Conservation (phyloP, 2,113 vertebrate genomes). For the Salvator merianae region DNA sequence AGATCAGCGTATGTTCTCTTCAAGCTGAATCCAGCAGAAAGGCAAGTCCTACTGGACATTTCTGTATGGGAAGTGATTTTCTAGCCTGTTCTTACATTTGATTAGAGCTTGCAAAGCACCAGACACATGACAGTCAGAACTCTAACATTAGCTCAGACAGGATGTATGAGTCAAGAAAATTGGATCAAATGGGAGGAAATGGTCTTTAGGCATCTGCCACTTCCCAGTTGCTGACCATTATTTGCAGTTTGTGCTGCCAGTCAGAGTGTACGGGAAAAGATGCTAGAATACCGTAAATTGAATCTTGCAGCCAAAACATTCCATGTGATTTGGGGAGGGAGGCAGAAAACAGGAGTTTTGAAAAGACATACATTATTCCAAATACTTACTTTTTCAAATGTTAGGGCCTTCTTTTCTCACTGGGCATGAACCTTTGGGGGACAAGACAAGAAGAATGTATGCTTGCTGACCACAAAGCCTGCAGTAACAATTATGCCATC, state of each 20-base stretch:
- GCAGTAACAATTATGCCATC: neutral
- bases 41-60: slow-evolving; percentile 8
- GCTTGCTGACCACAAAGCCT: slow-evolving; percentile 19
- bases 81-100: slow-evolving; percentile 30
- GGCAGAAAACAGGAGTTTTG: slow-evolving; percentile 11
- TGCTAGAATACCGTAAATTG: slow-evolving; percentile 66
- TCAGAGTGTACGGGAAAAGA: slow-evolving; percentile 55
- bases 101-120: slow-evolving; percentile 34
- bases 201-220: slow-evolving; percentile 42
- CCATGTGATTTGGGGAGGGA: slow-evolving; percentile 53
- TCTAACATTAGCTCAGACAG: slow-evolving; percentile 69
- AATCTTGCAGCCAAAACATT: slow-evolving; percentile 38
- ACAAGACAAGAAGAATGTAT: slow-evolving; percentile 34
- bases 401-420: neutral
- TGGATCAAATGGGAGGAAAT: slow-evolving; percentile 46
- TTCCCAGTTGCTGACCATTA: slow-evolving; percentile 27
- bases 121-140: slow-evolving; percentile 63
- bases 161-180: slow-evolving; percentile 70
- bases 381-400: neutral
- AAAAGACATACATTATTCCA: neutral
- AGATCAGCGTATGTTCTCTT: neutral
- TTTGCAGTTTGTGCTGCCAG: slow-evolving; percentile 50
- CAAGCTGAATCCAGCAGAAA: neutral
- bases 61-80: slow-evolving; percentile 34
- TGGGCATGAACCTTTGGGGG: slow-evolving; percentile 6